These are phyloP conservation scores for Diloba caeruleocephala DNA, from an alignment of 2,888 invertebrate species.

Conservation along the genomic window DNA sequence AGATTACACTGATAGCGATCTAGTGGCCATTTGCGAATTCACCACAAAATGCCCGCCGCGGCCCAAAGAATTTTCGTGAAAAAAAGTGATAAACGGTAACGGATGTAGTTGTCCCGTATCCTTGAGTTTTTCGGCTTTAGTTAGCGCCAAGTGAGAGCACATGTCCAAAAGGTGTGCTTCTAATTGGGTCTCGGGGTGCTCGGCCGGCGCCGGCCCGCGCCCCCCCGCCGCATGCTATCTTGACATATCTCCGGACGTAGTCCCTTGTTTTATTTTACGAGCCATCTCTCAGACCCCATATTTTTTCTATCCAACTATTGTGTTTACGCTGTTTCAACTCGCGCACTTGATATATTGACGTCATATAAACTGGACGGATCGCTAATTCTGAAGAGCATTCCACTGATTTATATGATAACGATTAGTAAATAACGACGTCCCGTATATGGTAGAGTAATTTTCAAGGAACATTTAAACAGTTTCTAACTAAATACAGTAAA, in stretches of 20 bases:
- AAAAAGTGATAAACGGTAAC: slow-evolving; percentile 81
- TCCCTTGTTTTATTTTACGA: slow-evolving; percentile 88
- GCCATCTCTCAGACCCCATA: slow-evolving; percentile 79
- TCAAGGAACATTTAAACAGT: slow-evolving; percentile 25
- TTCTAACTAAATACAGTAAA: slow-evolving; percentile 16
- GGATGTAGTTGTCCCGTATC: slow-evolving; percentile 78
- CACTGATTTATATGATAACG: slow-evolving; percentile 58
- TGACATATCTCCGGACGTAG: slow-evolving; percentile 87
- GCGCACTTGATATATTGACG: slow-evolving; percentile 79
- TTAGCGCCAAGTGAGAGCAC: slow-evolving; percentile 83
- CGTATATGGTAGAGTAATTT: slow-evolving; percentile 34
- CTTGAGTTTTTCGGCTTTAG: slow-evolving; percentile 79
- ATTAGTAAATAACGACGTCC: slow-evolving; percentile 52
- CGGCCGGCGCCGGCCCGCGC: slow-evolving; percentile 77
- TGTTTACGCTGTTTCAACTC: slow-evolving; percentile 76
- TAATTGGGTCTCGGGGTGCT: slow-evolving; percentile 85
- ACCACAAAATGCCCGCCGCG: slow-evolving; percentile 7
- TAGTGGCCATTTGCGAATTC: slow-evolving; percentile 23
- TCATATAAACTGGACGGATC: slow-evolving; percentile 71
- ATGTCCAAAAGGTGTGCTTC: slow-evolving; percentile 88
- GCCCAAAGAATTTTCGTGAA: slow-evolving; percentile 45
- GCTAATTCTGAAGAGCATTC: slow-evolving; percentile 69
- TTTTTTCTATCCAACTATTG: slow-evolving; percentile 80
- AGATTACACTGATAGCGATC: slow-evolving; percentile 6
- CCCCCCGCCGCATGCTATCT: slow-evolving; percentile 86